Percentiles rank a stretch among this genome's conserved stretches.
These are phyloP conservation scores for Toxonevra muliebris DNA, from an alignment of 2,888 invertebrate genomes.

Conservation along the genomic window DNA sequence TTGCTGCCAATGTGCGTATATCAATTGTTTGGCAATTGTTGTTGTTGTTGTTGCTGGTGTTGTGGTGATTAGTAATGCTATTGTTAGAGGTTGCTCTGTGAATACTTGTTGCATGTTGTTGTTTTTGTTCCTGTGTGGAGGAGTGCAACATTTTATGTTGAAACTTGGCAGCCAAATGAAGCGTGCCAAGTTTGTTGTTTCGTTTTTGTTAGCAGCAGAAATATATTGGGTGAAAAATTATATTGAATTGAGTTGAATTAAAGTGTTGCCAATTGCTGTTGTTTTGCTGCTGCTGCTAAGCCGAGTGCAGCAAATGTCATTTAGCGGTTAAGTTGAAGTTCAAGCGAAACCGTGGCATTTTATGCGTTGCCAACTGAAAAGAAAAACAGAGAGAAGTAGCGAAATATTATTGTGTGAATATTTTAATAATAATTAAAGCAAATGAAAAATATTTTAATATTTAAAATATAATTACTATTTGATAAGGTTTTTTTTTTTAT, in stretches of 20 bases:
- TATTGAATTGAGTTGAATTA: background rate
- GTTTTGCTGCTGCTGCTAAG: constrained; percentile 16
- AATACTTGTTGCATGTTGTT: constrained; percentile 28
- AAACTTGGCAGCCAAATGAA: background rate
- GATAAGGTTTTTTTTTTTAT: too few species aligned
- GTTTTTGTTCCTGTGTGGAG: constrained; percentile 35
- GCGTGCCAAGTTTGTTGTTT: constrained; percentile 1
- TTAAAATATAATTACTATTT: too few species aligned
- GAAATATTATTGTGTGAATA: background rate
- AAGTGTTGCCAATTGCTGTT: constrained; percentile 2
- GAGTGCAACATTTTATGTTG: constrained; percentile 41
- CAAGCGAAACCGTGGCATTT: constrained; percentile 29
- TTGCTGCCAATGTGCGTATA: constrained; percentile 33
- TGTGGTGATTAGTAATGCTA: constrained; percentile 2
- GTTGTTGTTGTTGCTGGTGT: constrained; percentile 18
- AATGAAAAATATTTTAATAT: background rate
- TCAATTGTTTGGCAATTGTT: constrained; percentile 34
- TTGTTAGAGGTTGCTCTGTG: constrained; percentile 13
- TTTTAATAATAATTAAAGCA: too few species aligned
- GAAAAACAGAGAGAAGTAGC: constrained; percentile 28
- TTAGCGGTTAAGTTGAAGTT: constrained; percentile 25
- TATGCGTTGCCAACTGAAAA: constrained; percentile 22
- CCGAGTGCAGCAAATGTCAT: constrained; percentile 38
- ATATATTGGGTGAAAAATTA: background rate
- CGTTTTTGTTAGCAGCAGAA: background rate